Conservation (phyloP, 2,888 invertebrate species). For the Gnatocerus cornutus region DNA sequence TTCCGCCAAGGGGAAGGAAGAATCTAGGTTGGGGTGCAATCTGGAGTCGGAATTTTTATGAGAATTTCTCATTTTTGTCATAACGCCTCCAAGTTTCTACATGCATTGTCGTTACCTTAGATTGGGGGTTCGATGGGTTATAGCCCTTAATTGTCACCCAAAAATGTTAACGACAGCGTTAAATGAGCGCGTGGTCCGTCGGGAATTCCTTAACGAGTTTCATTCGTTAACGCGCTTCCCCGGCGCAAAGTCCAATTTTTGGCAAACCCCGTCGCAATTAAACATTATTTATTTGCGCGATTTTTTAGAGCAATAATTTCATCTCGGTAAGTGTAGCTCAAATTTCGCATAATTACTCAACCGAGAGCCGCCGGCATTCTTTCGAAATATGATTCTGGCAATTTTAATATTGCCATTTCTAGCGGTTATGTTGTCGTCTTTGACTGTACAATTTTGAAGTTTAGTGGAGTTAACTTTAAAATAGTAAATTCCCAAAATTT, state of each 20-base stretch:
- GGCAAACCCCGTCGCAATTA: slow-evolving; percentile 7
- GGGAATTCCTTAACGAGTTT: slow-evolving; percentile 38
- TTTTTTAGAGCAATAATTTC: no score
- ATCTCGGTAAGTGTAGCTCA: no score
- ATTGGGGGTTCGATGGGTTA: background rate
- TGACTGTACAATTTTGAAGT: no score
- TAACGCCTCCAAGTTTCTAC: slow-evolving; percentile 16
- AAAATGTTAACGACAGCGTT: slow-evolving; percentile 36
- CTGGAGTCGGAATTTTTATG: slow-evolving; percentile 40
- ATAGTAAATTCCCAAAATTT: no score
- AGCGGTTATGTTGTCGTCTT: no score
- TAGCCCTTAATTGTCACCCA: slow-evolving; percentile 18
- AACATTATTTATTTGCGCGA: no score
- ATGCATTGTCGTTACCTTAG: no score
- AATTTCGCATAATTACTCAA: no score
- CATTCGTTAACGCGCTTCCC: slow-evolving; percentile 20
- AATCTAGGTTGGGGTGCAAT: slow-evolving; percentile 35
- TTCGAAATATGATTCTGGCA: no score
- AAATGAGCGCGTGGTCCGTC: slow-evolving; percentile 23
- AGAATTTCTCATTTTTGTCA: slow-evolving; percentile 43
- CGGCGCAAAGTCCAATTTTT: slow-evolving; percentile 25
- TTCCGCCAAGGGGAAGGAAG: slow-evolving; percentile 42
- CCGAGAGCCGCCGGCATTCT: no score
- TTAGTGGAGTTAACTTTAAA: no score
- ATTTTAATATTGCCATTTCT: no score